A percentile compares a stretch with the other conserved stretches of the same genome.
These are phyloP conservation scores for Brachirus orientalis DNA, from an alignment of 2,113 vertebrate genomes.

Conservation along the genomic window DNA sequence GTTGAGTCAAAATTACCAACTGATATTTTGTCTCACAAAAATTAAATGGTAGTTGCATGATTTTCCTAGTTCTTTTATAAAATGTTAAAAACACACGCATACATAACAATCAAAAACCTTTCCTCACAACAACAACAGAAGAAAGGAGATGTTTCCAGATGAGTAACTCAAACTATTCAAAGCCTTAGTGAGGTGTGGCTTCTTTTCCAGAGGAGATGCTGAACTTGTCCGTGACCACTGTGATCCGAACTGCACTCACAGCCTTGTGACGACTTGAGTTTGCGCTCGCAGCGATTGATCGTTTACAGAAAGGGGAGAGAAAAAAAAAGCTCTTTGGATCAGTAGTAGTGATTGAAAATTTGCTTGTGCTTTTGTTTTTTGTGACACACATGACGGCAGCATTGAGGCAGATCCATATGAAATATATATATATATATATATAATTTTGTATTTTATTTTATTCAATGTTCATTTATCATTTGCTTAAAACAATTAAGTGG, in stretches of 20 bases:
- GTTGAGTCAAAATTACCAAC: constrained; percentile 42
- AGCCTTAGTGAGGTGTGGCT: constrained; percentile 69
- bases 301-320: constrained; percentile 28
- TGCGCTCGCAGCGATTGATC: constrained; percentile 56
- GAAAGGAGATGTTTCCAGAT: constrained; percentile 32
- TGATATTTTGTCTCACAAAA: constrained; percentile 46
- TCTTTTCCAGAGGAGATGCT: constrained; percentile 61
- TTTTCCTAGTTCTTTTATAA: constrained; percentile 76
- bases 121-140: constrained; percentile 18
- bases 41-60: constrained; percentile 75
- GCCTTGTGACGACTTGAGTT: constrained; percentile 65
- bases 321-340: constrained; percentile 56
- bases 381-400: constrained; percentile 51
- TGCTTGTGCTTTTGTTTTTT: constrained; percentile 63
- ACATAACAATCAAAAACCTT: constrained; percentile 33
- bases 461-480: constrained; percentile 66
- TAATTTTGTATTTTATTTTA: constrained; percentile 71
- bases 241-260: constrained; percentile 78
- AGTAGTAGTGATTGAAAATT: constrained; percentile 60
- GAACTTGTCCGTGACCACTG: constrained; percentile 82
- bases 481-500: constrained; percentile 59
- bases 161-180: constrained; percentile 51
- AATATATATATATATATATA: constrained; percentile 68
- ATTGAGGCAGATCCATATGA: constrained; percentile 53
- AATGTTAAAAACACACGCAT: constrained; percentile 33